Base-by-base conservation (phyloP, 2,888 invertebrate genomes). In the Meloe dianella region DNA sequence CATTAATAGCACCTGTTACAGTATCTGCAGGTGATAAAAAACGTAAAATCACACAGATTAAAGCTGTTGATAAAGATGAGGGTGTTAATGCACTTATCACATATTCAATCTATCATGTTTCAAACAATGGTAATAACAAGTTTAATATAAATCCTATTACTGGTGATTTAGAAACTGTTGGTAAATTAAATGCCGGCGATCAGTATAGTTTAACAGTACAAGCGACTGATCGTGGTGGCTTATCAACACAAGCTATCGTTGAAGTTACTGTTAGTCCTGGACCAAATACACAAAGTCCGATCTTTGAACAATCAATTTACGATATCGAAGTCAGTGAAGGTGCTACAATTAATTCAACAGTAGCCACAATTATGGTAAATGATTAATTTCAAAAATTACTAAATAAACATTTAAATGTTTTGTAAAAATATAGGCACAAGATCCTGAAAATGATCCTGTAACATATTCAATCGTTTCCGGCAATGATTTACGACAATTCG, bases 311-410 rank as follows among this genome's bases (percentile, higher is more conserved):
- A 65, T 84, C 91, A n/a, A 89, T 92, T 2, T 95, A 96, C 81
- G 93, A 93, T 80, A 92, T 94, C 2, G 92, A 94, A 74, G 93
- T 96, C 10, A 95, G 94, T 71, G 95, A 96, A 82, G 95, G 95
- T 2, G 95, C 94, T 3, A 91, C 94, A 41, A 91, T 95, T 67
- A 94, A 94, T 78, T 93, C 94, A 0, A 93, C 94, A 0, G 92
- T 95, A 6, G 90, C 90, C 0, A 92, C 93, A 10, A 90, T 95
- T 17, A 89, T 89, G 74, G 92, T 91, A 79, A 86, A 85, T 76
- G 29, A 12, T n/a, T 10, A 3, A 8, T 22, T 17, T 41, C 3
- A 35, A 30, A 30, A 35, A 35, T 35, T 12, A 3, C 2, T 12
- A 35, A 35, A 27, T 27, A 3, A 27, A 32, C 2, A 8, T 17